Evolutionary conservation across 1,140 invertebrate species (phyloP), one percentile per base, ranked within the genome.

Genomic region (Drosophila biarmipes): DNA sequence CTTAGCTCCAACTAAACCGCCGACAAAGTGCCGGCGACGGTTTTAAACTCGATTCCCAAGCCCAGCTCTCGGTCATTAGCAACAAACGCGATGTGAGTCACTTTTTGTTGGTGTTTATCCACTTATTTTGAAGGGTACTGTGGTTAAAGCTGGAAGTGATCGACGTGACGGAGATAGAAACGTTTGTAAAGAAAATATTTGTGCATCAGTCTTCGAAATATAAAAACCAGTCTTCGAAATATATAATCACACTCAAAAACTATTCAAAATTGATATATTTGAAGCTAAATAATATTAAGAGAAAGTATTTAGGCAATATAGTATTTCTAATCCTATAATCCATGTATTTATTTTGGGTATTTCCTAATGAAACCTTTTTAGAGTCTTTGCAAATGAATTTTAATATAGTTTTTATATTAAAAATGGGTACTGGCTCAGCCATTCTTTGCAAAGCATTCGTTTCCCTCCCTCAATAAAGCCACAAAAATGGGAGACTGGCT

Each of bases 21-120:
- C 57, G 45, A 54, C 79, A 55, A 62, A 56, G 46, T 19, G 27
- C 40, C 59, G 75, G 61, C 61, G 51, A 78, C 56, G 82, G 84
- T 87, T 87, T 87, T 87, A 87, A 87, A 79, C 82, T 81, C 53
- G 82, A 81, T 69, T 68, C 75, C 58, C 74, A 80, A 49, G 38
- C 27, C 11, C 10, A 12, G 53, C n/a, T 53, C 37, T 48, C 48
- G 19, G 8, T n/a, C 31, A n/a, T 31, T 17, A 71, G 10, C 42
- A 48, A 59, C 24, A 48, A 31, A 53, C 57, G 59, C 72, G 53
- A 21, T 56, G 34, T 73, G 78, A 80, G 78, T 80, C 78, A 80
- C 73, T 59, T 17, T 49, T 56, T 55, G 49, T 52, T 68, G 42
- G 64, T 74, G 71, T 54, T 51, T 87, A 78, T 74, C 52, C 45